Evolutionary conservation across 2,888 invertebrate species (phyloP), one percentile per base, ranked within the genome.

Genomic region (Liodrosophila aerea): DNA sequence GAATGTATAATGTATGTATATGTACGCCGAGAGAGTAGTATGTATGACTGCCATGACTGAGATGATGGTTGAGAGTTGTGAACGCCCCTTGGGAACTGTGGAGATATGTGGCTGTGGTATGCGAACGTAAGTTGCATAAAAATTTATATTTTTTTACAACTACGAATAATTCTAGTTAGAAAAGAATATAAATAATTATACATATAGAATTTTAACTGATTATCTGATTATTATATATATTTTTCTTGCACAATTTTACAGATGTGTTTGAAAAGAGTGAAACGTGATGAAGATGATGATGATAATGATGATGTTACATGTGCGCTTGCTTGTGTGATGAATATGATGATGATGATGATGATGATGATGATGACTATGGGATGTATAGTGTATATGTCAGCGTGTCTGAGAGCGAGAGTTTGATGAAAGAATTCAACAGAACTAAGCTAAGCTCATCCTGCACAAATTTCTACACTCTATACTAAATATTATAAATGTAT

Each of bases 121-220:
- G 58, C 60, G 39, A 74, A 77, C 58, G 85, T 78, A 85, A 82
- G 78, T 84, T 68, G 76, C 49, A 61, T 65, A 63, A 46, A 62
- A 39, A 44, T 18, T 52, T 4, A 2, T 22, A 22, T 22, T 4
- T 22, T 22, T 22, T 22, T 22, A 22, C 22, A 22, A 22, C 22
- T 22, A n/a, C n/a, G n/a, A n/a, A n/a, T n/a, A 22, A 22, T 22
- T 22, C 22, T 22, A 22, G 22, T 22, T 22, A 22, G 22, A 22
- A 22, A 22, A 4, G 22, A 22, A 22, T 5, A 22, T 5, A 22
- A 22, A n/a, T n/a, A n/a, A n/a, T 30, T 34, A 44, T 11, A 30
- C 4, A n/a, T 29, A 27, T 8, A 16, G 2, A 39, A 44, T 53
- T 15, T 50, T 57, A 11, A 50, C 31, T 4, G 27, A 27, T 52